A percentile compares a stretch with the other conserved stretches of the same genome.
phyloP scores from a whole-genome alignment of 2,888 invertebrate species.

The Noctua comes region DNA sequence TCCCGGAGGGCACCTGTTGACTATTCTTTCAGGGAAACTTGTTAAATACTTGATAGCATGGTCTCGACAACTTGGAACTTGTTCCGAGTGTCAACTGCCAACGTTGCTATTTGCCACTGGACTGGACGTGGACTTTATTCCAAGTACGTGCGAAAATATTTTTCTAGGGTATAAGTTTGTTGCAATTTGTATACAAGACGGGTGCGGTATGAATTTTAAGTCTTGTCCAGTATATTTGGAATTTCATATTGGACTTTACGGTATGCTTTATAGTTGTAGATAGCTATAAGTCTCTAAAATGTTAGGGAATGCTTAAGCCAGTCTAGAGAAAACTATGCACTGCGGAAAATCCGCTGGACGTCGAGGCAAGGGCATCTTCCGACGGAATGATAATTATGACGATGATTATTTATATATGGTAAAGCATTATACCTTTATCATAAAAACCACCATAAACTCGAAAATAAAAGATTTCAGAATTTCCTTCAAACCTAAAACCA shows the following conservation, averaged over 20 bases:
- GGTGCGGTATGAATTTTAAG: constrained; percentile 38
- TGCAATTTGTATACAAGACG: constrained; percentile 49
- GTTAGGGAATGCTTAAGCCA: not conserved
- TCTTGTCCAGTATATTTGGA: constrained; percentile 7
- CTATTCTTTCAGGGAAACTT: constrained; percentile 72
- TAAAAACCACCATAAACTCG: not conserved
- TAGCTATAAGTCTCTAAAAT: not conserved
- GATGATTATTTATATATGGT: not conserved
- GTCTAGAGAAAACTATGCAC: not conserved
- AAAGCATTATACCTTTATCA: not conserved
- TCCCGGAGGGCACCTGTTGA: constrained; percentile 74
- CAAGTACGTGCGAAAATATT: constrained; percentile 60
- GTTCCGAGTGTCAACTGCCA: constrained; percentile 61
- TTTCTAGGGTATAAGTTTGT: constrained; percentile 44
- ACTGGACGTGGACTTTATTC: constrained; percentile 58
- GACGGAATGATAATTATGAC: not conserved
- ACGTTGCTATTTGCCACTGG: constrained; percentile 59
- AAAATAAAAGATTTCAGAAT: not conserved
- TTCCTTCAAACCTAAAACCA: not conserved
- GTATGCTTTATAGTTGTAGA: not conserved
- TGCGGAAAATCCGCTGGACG: not conserved
- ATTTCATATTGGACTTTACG: not conserved
- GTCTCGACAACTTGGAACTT: constrained; percentile 66
- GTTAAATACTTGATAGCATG: constrained; percentile 74
- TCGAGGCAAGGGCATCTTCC: not conserved